Evolutionary conservation across 2,888 invertebrate species (phyloP).

Genomic region (Scaptomyza tumidula): DNA sequence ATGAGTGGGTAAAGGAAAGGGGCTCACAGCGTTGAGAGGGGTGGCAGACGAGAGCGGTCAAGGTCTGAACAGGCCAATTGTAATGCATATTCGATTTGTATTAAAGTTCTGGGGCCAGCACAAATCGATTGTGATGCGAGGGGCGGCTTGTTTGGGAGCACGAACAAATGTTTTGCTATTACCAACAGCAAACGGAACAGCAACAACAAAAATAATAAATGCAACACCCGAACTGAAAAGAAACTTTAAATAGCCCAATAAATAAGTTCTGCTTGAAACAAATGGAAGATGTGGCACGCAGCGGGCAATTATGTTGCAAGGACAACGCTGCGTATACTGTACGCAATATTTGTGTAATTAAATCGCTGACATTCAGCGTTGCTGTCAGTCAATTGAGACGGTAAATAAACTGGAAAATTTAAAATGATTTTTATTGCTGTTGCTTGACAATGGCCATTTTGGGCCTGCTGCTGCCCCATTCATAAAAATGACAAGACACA

Average conservation of each 20-base stretch:
- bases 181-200: conserved; percentile 43
- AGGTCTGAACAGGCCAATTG: conserved; percentile 68
- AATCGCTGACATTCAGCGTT: neutral
- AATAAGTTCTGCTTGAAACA: conserved; percentile 48
- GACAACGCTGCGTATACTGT: conserved; percentile 52
- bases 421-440: conserved; percentile 46
- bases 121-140: conserved; percentile 74
- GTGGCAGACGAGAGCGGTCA: conserved; percentile 29
- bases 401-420: conserved; percentile 67
- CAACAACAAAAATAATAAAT: conserved; percentile 13
- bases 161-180: conserved; percentile 71
- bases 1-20: neutral
- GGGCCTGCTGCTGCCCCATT: conserved; percentile 45
- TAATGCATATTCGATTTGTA: conserved; percentile 78
- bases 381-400: conserved; percentile 53
- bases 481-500: conserved; percentile 67
- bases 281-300: conserved; percentile 19
- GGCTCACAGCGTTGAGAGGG: neutral
- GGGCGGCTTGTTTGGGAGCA: conserved; percentile 48
- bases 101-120: conserved; percentile 54
- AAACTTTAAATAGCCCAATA: conserved; percentile 59
- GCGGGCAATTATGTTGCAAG: conserved; percentile 13
- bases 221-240: conserved; percentile 18
- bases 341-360: conserved; percentile 32
- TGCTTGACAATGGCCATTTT: conserved; percentile 45